A percentile compares a stretch with the other conserved stretches of the same genome.
Evolutionary conservation across 2,797 vertebrate species (phyloP).

Genomic region (Cynopterus sphinx): DNA sequence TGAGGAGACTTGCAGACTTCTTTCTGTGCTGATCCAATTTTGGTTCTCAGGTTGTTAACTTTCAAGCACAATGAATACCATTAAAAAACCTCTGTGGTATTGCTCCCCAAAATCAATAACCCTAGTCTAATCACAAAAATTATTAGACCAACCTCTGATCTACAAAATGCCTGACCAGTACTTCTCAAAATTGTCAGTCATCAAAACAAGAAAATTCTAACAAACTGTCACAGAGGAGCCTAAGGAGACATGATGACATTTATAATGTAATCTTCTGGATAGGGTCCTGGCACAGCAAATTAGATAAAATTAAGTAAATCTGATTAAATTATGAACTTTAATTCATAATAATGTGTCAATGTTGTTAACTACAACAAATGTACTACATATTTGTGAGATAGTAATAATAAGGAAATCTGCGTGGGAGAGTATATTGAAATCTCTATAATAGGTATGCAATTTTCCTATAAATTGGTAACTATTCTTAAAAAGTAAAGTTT

Average conservation of each 20-base stretch:
- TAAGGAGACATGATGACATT: not conserved
- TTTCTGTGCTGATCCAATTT: not conserved
- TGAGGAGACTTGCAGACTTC: not conserved
- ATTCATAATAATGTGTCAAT: not conserved
- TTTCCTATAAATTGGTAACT: not conserved
- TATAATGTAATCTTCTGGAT: not conserved
- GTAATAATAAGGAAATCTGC: not conserved
- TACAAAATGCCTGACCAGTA: not conserved
- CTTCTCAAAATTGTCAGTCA: not conserved
- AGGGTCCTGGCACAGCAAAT: not conserved
- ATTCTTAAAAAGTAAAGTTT: not conserved
- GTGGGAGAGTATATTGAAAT: not conserved
- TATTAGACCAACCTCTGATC: not conserved
- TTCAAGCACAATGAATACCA: not conserved
- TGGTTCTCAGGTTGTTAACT: not conserved
- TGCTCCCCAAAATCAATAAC: not conserved
- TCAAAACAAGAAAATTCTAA: not conserved
- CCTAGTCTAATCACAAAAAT: not conserved
- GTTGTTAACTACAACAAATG: not conserved
- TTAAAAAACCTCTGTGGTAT: not conserved
- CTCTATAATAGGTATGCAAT: not conserved
- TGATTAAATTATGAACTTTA: not conserved
- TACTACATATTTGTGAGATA: not conserved
- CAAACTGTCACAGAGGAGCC: not conserved
- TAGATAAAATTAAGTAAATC: not conserved